These are phyloP conservation scores for Drosophila maculinotata DNA, from an alignment of 2,888 invertebrate genomes.

Conservation along the genomic window DNA sequence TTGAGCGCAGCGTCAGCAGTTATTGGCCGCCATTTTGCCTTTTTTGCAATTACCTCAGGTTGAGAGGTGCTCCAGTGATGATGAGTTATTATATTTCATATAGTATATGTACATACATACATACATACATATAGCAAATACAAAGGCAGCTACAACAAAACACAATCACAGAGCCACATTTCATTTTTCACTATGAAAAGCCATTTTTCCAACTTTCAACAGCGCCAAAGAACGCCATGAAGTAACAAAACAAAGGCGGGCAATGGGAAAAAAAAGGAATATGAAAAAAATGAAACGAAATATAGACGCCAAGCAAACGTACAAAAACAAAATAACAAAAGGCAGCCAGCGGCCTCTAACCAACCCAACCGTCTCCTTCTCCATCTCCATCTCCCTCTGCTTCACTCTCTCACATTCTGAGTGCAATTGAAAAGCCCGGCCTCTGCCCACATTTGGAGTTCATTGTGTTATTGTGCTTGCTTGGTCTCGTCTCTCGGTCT, in stretches of 20 bases:
- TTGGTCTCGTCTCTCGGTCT: slow-evolving; percentile 57
- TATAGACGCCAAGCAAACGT: slow-evolving; percentile 59
- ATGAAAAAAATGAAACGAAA: slow-evolving; percentile 29
- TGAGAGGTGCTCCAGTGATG: slow-evolving; percentile 37
- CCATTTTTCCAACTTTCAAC: slow-evolving; percentile 63
- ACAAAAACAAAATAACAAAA: slow-evolving; percentile 61
- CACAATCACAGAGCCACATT: slow-evolving; percentile 53
- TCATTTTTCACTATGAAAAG: slow-evolving; percentile 66
- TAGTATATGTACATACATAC: slow-evolving; percentile 13
- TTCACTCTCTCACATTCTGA: background rate
- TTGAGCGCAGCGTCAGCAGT: slow-evolving; percentile 13
- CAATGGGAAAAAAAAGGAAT: slow-evolving; percentile 35
- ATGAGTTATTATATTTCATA: slow-evolving; percentile 68
- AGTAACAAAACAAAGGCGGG: slow-evolving; percentile 68
- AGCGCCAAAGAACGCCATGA: slow-evolving; percentile 53
- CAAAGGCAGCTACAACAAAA: slow-evolving; percentile 13
- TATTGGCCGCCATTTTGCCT: slow-evolving; percentile 53
- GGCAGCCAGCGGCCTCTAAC: slow-evolving; percentile 46
- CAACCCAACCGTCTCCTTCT: slow-evolving; percentile 1
- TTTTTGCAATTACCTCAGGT: slow-evolving; percentile 47
- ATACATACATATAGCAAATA: slow-evolving; percentile 19
- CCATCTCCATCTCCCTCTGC: background rate
- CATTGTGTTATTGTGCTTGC: slow-evolving; percentile 82
- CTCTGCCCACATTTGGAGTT: slow-evolving; percentile 77
- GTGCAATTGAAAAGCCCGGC: slow-evolving; percentile 43